phyloP scores from a whole-genome alignment of 2,888 invertebrate genomes.

The Cinara cedri region DNA sequence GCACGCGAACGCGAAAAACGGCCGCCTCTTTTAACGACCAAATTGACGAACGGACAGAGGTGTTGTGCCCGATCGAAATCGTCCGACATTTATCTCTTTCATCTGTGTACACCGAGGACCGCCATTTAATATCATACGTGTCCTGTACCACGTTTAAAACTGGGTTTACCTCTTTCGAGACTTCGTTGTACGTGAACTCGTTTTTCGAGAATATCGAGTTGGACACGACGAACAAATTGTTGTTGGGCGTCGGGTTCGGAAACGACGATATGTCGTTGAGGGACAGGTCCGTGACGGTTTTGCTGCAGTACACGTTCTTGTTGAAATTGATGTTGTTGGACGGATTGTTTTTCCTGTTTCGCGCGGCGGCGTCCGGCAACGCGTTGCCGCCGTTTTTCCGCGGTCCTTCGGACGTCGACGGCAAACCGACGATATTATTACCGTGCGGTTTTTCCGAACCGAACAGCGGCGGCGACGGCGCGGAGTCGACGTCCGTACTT shows the following conservation, averaged over 20 bases:
- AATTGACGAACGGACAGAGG: too few species aligned
- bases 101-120: too few species aligned
- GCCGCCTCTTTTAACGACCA: too few species aligned
- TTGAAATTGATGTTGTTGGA: conserved; percentile 62
- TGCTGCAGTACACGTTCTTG: conserved; percentile 66
- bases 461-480: background rate
- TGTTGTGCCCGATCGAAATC: too few species aligned
- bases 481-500: background rate
- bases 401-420: background rate
- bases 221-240: conserved; percentile 66
- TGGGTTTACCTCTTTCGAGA: conserved; percentile 43
- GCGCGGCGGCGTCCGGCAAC: background rate
- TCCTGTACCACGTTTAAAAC: too few species aligned
- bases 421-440: too few species aligned
- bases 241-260: conserved; percentile 55
- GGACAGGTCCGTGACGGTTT: conserved; percentile 62
- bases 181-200: conserved; percentile 65
- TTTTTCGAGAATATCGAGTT: conserved; percentile 63
- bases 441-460: background rate
- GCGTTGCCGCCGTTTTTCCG: background rate
- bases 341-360: conserved; percentile 62
- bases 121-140: too few species aligned
- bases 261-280: conserved; percentile 54
- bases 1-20: too few species aligned
- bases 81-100: too few species aligned